These are phyloP conservation scores for Hyposoter didymator DNA, from an alignment of 2,888 invertebrate species.

Conservation along the genomic window DNA sequence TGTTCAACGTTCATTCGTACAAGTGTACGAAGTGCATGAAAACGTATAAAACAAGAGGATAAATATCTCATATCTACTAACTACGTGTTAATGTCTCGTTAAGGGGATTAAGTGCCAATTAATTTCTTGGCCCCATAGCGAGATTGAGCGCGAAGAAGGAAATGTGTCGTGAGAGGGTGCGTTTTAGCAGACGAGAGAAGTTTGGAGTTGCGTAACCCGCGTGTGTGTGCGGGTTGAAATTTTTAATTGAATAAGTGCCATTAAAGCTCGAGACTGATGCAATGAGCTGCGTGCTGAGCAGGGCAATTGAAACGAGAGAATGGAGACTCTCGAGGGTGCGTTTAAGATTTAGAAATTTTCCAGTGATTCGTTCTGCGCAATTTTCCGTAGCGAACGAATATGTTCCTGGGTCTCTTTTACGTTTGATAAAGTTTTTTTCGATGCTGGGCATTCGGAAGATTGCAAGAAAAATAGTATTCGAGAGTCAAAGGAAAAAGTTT, in stretches of 20 bases:
- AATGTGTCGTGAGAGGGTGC: constrained; percentile 7
- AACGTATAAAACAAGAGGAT: constrained; percentile 43
- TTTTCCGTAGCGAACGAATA: not conserved
- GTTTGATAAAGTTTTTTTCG: not conserved
- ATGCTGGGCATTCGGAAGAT: constrained; percentile 69
- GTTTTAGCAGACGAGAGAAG: not conserved
- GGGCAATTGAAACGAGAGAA: constrained; percentile 28
- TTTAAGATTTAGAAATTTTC: not conserved
- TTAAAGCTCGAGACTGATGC: constrained; percentile 72
- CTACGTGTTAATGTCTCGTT: constrained; percentile 76
- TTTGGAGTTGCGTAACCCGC: constrained; percentile 20
- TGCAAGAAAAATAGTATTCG: constrained; percentile 57
- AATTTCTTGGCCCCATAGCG: constrained; percentile 76
- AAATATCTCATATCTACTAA: constrained; percentile 44
- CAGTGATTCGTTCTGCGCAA: not conserved
- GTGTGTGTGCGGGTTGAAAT: constrained; percentile 72
- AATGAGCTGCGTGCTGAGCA: constrained; percentile 56
- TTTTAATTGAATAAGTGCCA: constrained; percentile 79
- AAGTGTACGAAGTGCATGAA: constrained; percentile 37
- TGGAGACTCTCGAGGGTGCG: constrained; percentile 41
- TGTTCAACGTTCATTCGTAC: constrained; percentile 8
- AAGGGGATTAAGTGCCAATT: constrained; percentile 80
- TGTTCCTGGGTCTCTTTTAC: not conserved
- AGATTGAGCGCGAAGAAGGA: constrained; percentile 69
- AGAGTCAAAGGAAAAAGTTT: constrained; percentile 7